Evolutionary conservation across 2,113 vertebrate genomes (phyloP), one percentile per base, ranked within the genome.

Genomic region (Salminus brasiliensis): DNA sequence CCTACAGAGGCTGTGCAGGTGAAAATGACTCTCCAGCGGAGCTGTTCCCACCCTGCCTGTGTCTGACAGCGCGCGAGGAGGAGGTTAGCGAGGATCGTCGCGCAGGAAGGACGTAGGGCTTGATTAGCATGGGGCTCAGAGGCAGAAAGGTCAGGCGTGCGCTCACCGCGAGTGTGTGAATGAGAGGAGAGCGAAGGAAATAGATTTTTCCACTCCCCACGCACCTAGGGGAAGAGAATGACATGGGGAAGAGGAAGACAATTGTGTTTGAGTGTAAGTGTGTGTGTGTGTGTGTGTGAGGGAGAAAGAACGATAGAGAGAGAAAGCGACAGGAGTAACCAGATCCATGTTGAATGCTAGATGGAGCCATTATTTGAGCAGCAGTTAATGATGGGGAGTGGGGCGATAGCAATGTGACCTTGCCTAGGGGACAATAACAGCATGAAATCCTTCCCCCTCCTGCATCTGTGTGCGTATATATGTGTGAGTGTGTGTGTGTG

Each of bases 331-430:
- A 65, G 16, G 80, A 53, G 70, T 70, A 77, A 83, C 16, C 21
- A 77, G 88, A 80, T 78, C 68, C 83, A 83, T 45, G 27, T 41
- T 55, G 87, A 89, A 91, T 86, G 78, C 88, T 82, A 85, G 85
- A 86, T 88, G 16, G 47, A 87, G 30, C 3, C 72, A 49, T 85
- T 87, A 79, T 78, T 77, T 43, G 84, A 86, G 90, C 87, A 89
- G 76, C 43, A 72, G 88, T 82, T 82, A 80, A 89, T 92, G 88
- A 85, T 76, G 4, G 62, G 84, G 89, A 88, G 87, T 69, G 90
- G 84, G 85, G 86, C 86, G 90, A 87, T 84, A 88, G 91, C 93
- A 94, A 94, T 94, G 92, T 95, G 94, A 95, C 95, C 95, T 96
- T 95, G 94, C 92, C 85, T 74, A 81, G 89, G 91, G 91, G 88